Evolutionary conservation across 2,113 vertebrate species (phyloP).

Genomic region (Bubo scandiacus): DNA sequence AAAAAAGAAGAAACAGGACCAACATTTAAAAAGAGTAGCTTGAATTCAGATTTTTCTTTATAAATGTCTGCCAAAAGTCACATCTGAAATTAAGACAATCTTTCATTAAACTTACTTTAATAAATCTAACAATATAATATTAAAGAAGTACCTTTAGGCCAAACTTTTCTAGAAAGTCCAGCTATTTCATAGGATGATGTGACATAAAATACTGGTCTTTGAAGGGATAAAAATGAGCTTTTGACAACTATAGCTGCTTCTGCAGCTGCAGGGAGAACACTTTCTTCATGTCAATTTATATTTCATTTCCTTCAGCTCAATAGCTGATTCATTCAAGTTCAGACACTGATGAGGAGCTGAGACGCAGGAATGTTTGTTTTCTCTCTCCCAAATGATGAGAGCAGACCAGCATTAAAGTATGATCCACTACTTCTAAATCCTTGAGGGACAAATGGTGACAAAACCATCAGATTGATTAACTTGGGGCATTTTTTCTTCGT

Average conservation of each 20-base stretch:
- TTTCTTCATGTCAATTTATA: conserved; percentile 40
- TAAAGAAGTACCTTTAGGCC: neutral
- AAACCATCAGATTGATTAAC: conserved; percentile 24
- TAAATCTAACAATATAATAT: neutral
- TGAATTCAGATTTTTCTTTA: neutral
- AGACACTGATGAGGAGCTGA: conserved; percentile 14
- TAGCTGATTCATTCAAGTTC: conserved; percentile 27
- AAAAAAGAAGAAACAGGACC: neutral
- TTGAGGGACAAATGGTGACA: neutral
- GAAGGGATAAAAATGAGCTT: neutral
- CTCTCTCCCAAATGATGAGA: neutral
- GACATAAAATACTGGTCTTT: neutral
- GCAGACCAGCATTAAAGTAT: neutral
- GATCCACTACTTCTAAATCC: neutral
- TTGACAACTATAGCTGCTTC: neutral
- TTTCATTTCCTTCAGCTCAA: conserved; percentile 39
- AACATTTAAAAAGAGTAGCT: neutral
- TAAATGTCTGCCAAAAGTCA: neutral
- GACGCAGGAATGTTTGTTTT: conserved; percentile 28
- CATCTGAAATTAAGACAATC: neutral
- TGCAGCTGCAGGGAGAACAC: conserved; percentile 35
- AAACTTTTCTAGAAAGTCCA: neutral
- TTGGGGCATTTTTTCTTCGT: neutral
- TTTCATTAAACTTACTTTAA: neutral
- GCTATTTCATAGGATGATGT: neutral